Evolutionary conservation across 2,797 vertebrate species (phyloP), one percentile per base, ranked within the genome.

Genomic region (Pteronotus mesoamericanus): DNA sequence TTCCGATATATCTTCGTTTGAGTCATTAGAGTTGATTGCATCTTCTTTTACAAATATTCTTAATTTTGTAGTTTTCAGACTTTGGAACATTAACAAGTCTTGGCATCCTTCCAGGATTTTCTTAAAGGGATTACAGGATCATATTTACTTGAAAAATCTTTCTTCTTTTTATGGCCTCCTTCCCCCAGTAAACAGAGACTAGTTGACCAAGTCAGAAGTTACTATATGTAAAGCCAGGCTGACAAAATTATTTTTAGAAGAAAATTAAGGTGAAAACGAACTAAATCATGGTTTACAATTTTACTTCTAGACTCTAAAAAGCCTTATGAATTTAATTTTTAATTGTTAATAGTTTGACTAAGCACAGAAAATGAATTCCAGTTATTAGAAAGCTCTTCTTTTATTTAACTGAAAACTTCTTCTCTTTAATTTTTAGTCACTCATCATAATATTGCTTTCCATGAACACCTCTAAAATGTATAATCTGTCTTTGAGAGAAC

Each of bases 301-400:
- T 84, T 89, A 83, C 22, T 87, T 89, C 46, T 86, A 77, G 53
- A 85, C 4, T 89, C 51, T 89, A 80, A 61, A 88, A 75, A 53
- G 59, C 44, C 61, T 80, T 96, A 57, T 37, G 37, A 79, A 83
- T 97, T 77, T 85, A 79, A 77, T 39, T 84, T 87, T 93, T 94
- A 34, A 68, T 79, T 92, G 83, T 85, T 53, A 85, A 48, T 69
- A 53, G 51, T 75, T 92, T 86, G 66, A 72, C 22, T 53, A 89
- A 87, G 78, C 14, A 42, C 59, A 94, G 83, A 89, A 93, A 96
- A 89, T 39, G 39, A 89, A 85, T 90, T 5, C 22, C 14, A 29
- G 46, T 87, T 96, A 89, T 71, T 94, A 72, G 32, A 89, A 86
- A 39, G 6, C 7, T 29, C 14, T 89, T 89, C 29, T 42, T 71